Conservation (phyloP, 2,888 invertebrate genomes). For the Masnerella sp. region DNA sequence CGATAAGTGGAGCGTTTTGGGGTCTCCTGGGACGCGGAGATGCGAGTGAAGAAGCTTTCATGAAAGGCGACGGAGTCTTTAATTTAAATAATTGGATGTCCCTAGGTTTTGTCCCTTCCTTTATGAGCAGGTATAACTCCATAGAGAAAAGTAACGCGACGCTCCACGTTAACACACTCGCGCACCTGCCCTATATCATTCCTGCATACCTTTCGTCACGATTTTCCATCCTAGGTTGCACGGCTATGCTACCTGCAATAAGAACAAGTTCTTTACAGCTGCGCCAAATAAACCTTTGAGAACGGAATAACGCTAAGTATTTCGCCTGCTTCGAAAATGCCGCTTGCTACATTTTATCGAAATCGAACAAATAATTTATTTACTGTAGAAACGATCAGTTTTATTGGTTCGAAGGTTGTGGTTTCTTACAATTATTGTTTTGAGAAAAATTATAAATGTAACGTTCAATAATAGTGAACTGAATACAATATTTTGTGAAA, state of each 20-base stretch:
- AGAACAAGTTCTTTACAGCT: slow-evolving; percentile 55
- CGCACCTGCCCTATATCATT: slow-evolving; percentile 75
- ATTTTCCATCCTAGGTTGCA: slow-evolving; percentile 56
- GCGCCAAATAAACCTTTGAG: slow-evolving; percentile 37
- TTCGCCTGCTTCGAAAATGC: no score
- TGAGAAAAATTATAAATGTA: no score
- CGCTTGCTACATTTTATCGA: no score
- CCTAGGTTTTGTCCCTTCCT: slow-evolving; percentile 60
- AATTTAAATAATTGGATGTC: slow-evolving; percentile 77
- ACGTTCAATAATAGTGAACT: no score
- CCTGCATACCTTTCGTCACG: slow-evolving; percentile 63
- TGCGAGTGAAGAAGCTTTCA: slow-evolving; percentile 66
- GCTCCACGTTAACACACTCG: slow-evolving; percentile 66
- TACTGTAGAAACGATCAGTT: no score
- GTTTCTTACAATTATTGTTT: no score
- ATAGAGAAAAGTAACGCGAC: slow-evolving; percentile 37
- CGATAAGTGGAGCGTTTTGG: no score
- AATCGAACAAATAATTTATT: no score
- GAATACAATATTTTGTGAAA: no score
- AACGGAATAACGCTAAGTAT: slow-evolving; percentile 27
- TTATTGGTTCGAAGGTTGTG: no score
- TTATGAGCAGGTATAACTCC: slow-evolving; percentile 55
- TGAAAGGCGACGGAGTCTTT: slow-evolving; percentile 75
- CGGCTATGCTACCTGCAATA: slow-evolving; percentile 39
- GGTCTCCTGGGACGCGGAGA: no score